These are phyloP conservation scores for Zosterops japonicus DNA, from an alignment of 2,113 vertebrate species.

Conservation along the genomic window DNA sequence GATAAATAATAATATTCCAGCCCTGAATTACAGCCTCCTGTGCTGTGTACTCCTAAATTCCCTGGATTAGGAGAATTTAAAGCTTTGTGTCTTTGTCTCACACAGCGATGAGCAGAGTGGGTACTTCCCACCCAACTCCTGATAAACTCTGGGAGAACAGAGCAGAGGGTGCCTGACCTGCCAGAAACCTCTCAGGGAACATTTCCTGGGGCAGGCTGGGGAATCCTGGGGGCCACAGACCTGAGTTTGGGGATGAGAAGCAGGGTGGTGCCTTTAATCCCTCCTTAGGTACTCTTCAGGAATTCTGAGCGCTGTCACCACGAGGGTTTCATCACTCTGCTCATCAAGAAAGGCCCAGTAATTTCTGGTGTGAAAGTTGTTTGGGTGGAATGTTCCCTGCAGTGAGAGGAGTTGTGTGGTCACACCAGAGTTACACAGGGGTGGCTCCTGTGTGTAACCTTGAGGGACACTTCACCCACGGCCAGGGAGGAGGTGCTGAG, in stretches of 20 bases:
- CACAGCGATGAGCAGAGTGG: neutral
- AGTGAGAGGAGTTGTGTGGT: neutral
- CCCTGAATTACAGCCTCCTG: neutral
- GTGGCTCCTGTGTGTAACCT: neutral
- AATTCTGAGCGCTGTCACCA: neutral
- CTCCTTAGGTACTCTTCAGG: fast-evolving
- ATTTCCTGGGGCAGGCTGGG: neutral
- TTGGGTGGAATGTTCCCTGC: neutral
- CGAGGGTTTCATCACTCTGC: neutral
- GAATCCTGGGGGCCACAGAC: neutral
- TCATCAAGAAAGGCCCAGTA: neutral
- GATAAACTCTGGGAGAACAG: neutral
- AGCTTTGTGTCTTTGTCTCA: neutral
- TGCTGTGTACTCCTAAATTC: neutral
- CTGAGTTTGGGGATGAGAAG: neutral
- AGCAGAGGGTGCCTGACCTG: neutral
- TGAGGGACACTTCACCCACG: fast-evolving
- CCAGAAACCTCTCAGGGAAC: neutral
- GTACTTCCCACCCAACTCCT: neutral
- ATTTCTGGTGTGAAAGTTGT: neutral
- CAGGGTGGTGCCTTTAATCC: neutral
- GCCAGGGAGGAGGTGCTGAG: neutral
- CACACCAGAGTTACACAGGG: neutral
- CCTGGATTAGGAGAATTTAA: neutral
- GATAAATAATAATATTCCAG: neutral